Evolutionary conservation across 2,888 invertebrate species (phyloP).

Genomic region (Dolichomitus sp.): DNA sequence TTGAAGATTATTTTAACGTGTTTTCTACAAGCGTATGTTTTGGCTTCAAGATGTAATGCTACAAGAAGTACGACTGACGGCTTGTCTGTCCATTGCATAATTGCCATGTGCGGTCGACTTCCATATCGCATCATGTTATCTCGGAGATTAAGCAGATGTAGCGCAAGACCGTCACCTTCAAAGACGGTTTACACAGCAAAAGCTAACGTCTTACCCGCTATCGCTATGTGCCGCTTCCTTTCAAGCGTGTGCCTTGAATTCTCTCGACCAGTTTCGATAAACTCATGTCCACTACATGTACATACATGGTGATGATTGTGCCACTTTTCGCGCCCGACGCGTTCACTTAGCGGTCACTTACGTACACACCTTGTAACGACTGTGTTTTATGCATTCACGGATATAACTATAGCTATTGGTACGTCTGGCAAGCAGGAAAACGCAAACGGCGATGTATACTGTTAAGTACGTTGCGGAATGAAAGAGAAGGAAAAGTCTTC

Average conservation of each 20-base stretch:
- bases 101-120: background rate
- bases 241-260: slow-evolving; percentile 15
- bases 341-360: slow-evolving; percentile 42
- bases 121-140: slow-evolving; percentile 21
- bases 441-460: slow-evolving; percentile 20
- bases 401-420: background rate
- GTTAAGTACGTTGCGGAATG: slow-evolving; percentile 29
- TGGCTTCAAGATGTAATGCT: background rate
- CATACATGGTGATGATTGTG: slow-evolving; percentile 17
- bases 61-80: background rate
- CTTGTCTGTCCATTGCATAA: slow-evolving; percentile 1
- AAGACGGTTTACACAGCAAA: slow-evolving; percentile 9
- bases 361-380: slow-evolving; percentile 1
- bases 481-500: slow-evolving; percentile 21
- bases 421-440: slow-evolving; percentile 6
- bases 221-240: slow-evolving; percentile 7
- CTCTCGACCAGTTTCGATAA: slow-evolving; percentile 38
- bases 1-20: background rate
- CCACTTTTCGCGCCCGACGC: slow-evolving; percentile 43
- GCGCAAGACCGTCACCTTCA: background rate
- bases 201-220: background rate
- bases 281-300: slow-evolving; percentile 16
- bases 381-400: background rate
- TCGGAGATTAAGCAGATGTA: slow-evolving; percentile 4
- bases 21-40: background rate